A percentile compares a stretch with the other conserved stretches of the same genome.
Conservation (phyloP, 1,140 invertebrate genomes). For the Spodoptera frugiperda region DNA sequence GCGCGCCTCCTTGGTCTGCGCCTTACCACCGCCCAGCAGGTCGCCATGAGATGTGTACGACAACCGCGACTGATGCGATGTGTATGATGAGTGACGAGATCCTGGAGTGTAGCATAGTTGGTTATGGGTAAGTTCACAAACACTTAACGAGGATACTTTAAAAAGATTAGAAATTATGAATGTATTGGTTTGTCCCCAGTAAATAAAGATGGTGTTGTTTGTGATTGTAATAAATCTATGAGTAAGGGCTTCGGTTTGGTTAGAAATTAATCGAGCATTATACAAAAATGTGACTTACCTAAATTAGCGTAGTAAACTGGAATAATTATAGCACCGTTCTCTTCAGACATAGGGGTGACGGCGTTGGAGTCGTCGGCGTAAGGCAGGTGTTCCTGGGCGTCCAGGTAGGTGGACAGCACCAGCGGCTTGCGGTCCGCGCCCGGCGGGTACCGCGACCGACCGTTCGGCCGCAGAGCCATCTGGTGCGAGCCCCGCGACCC, state of each 20-base stretch:
- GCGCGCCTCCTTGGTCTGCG: slow-evolving; percentile 94
- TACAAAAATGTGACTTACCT: slow-evolving; percentile 70
- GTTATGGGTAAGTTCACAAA: not conserved
- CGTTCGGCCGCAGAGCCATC: slow-evolving; percentile 93
- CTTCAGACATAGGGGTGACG: slow-evolving; percentile 99
- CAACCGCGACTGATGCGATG: slow-evolving; percentile 95
- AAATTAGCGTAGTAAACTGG: slow-evolving; percentile 94
- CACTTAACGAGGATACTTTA: no score
- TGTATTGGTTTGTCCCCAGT: no score
- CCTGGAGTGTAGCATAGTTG: slow-evolving; percentile 78
- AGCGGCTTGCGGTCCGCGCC: slow-evolving; percentile 96
- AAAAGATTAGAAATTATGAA: no score
- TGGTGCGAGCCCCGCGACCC: slow-evolving; percentile 96
- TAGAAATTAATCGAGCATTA: no score
- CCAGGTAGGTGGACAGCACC: slow-evolving; percentile 97
- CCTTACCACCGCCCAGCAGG: slow-evolving; percentile 90
- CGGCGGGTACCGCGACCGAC: slow-evolving; percentile 89
- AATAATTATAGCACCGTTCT: slow-evolving; percentile 97
- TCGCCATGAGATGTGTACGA: slow-evolving; percentile 98
- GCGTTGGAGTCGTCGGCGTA: slow-evolving; percentile 99
- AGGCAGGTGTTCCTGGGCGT: slow-evolving; percentile 98
- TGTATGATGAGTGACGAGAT: slow-evolving; percentile 97
- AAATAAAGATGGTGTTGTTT: no score
- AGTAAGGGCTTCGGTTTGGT: no score
- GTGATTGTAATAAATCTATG: no score